Evolutionary conservation across 2,888 invertebrate species (phyloP).

Genomic region (Cryptus armator): DNA sequence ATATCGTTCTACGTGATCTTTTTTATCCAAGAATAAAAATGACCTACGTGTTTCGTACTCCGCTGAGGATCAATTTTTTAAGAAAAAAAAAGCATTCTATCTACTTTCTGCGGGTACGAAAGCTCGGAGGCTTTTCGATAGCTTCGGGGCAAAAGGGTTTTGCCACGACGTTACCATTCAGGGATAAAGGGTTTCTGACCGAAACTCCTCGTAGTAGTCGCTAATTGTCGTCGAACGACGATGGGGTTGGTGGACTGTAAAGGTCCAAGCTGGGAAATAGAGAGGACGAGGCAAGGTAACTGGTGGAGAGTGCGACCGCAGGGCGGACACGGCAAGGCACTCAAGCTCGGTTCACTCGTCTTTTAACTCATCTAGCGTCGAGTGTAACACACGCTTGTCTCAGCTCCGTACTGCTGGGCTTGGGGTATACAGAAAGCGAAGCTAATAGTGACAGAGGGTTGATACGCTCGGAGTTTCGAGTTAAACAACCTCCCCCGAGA

Average conservation of each 20-base stretch:
- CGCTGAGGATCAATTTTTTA: neutral
- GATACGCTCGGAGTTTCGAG: constrained; percentile 14
- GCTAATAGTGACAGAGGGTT: constrained; percentile 54
- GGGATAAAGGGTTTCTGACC: constrained; percentile 63
- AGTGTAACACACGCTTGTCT: constrained; percentile 66
- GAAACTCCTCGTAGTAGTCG: constrained; percentile 56
- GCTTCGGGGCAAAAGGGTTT: constrained; percentile 49
- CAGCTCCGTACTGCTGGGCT: neutral
- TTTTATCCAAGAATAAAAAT: neutral
- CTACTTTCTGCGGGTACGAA: neutral
- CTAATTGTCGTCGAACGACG: constrained; percentile 78
- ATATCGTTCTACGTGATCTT: constrained; percentile 1
- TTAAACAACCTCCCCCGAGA: constrained; percentile 42
- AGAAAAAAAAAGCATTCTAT: neutral
- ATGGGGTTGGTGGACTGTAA: constrained; percentile 65
- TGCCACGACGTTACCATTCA: constrained; percentile 47
- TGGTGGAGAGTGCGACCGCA: constrained; percentile 73
- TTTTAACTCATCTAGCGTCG: constrained; percentile 80
- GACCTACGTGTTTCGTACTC: constrained; percentile 18
- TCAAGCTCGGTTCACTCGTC: constrained; percentile 81
- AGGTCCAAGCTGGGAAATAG: constrained; percentile 20
- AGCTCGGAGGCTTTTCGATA: neutral
- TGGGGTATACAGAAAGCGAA: constrained; percentile 13
- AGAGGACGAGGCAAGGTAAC: constrained; percentile 53
- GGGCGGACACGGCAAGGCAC: constrained; percentile 82